Base-by-base conservation (phyloP, 2,113 vertebrate genomes). In the Poecilia latipinna region DNA sequence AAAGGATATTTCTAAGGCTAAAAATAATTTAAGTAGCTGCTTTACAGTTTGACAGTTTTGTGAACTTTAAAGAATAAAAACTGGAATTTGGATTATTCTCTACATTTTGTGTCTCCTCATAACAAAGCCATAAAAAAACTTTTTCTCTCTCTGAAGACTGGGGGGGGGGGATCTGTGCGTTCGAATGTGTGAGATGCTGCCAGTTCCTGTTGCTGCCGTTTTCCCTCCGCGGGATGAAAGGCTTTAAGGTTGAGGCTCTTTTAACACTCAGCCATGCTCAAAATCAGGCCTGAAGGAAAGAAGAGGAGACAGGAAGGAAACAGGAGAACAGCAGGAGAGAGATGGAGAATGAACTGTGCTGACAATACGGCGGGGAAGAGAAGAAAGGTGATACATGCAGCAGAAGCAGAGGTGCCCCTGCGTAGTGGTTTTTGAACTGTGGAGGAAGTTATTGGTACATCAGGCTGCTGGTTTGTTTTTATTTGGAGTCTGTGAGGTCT, bases 181-280 rank as follows among this genome's bases (percentile, higher is more conserved):
- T 67, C 79, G 75, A 75, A 64, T 33, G 74, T 87, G 73, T 82
- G 84, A 88, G 77, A 77, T 28, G 84, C 78, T 91, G 88, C 90
- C 89, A 88, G 78, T 32, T 85, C 54, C 69, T 79, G 68, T 82
- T 61, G 66, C 75, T 64, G 70, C 80, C 3, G 51, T 77, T 87
- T 84, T n/a, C 24, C 62, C 71, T 82, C 70, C 62, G 70, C 57
- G 80, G 75, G 85, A 89, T 86, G 86, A 91, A 91, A 88, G 79
- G 79, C 89, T 86, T 85, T 28, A 78, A 75, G 84, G 85, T 90
- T 78, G 54, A 51, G 62, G 28, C 74, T 85, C 75, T 89, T 57
- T 72, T 76, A 86, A 70, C 76, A 75, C 73, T 67, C 65, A 70
- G 74, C 80, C 77, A 75, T 75, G 70, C 75, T 81, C 72, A 83